Conservation (phyloP, 2,888 invertebrate genomes). For the Ochropacha duplaris region DNA sequence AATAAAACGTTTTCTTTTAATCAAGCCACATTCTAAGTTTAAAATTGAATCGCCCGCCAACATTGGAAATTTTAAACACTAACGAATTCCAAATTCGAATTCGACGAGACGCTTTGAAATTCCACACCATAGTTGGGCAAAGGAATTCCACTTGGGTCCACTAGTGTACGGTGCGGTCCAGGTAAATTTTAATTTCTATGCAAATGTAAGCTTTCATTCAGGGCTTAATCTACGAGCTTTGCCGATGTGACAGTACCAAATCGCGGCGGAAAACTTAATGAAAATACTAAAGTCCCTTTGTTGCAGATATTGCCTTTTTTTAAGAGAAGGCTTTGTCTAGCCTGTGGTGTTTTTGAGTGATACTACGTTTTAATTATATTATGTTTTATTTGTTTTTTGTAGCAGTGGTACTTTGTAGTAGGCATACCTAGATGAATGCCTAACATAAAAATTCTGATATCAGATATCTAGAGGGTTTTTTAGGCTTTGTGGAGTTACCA, state of each 20-base stretch:
- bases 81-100: slow-evolving; percentile 50
- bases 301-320: slow-evolving; percentile 18
- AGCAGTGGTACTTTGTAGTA: too few relatives aligned
- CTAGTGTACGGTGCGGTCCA: slow-evolving; percentile 60
- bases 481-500: too few relatives aligned
- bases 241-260: slow-evolving; percentile 65
- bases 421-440: too few relatives aligned
- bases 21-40: not conserved
- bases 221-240: slow-evolving; percentile 75
- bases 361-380: too few relatives aligned
- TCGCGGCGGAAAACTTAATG: slow-evolving; percentile 75
- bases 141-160: slow-evolving; percentile 71
- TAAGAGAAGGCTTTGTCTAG: not conserved
- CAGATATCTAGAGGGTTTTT: too few relatives aligned
- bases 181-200: slow-evolving; percentile 83
- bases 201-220: slow-evolving; percentile 78
- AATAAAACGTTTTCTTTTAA: not conserved
- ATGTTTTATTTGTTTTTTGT: too few relatives aligned
- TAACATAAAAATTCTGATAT: too few relatives aligned
- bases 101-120: slow-evolving; percentile 45
- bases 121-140: slow-evolving; percentile 54
- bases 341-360: not conserved
- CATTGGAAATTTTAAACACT: slow-evolving; percentile 16
- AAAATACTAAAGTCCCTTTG: slow-evolving; percentile 54
- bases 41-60: slow-evolving; percentile 26